A percentile compares a stretch with the other conserved stretches of the same genome.
These are phyloP conservation scores for Dasypolia templi DNA, from an alignment of 2,888 invertebrate genomes.

Conservation along the genomic window DNA sequence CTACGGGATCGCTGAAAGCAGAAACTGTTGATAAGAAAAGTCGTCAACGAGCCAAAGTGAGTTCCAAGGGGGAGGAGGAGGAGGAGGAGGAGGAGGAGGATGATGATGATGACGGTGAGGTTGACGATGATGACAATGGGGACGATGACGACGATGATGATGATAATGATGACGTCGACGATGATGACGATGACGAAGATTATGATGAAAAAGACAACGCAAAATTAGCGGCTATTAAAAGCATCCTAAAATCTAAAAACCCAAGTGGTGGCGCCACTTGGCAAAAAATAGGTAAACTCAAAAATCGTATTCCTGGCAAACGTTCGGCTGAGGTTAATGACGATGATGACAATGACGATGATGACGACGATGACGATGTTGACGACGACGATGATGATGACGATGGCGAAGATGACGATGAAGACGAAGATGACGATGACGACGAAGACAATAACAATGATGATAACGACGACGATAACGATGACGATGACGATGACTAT, in stretches of 20 bases:
- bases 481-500: slow-evolving; percentile 76
- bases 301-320: slow-evolving; percentile 69
- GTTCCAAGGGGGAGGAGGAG: slow-evolving; percentile 57
- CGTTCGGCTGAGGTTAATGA: slow-evolving; percentile 76
- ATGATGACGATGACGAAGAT: slow-evolving; percentile 74
- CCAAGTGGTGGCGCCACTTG: slow-evolving; percentile 67
- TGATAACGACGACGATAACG: slow-evolving; percentile 82
- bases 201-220: slow-evolving; percentile 83
- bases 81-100: slow-evolving; percentile 85
- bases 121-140: slow-evolving; percentile 76
- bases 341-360: slow-evolving; percentile 80
- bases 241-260: slow-evolving; percentile 69
- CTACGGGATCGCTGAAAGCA: slow-evolving; percentile 82
- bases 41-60: slow-evolving; percentile 57
- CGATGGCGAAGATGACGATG: slow-evolving; percentile 85
- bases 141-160: slow-evolving; percentile 76
- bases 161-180: slow-evolving; percentile 82
- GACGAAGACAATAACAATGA: slow-evolving; percentile 79
- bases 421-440: slow-evolving; percentile 83
- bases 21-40: slow-evolving; percentile 66
- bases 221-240: slow-evolving; percentile 69
- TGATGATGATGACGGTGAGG: slow-evolving; percentile 84
- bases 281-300: slow-evolving; percentile 73
- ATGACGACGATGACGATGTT: slow-evolving; percentile 68
- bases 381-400: slow-evolving; percentile 80